A percentile compares a stretch with the other conserved stretches of the same genome.
Evolutionary conservation across 2,113 vertebrate genomes (phyloP).

Genomic region (Daubentonia madagascariensis): DNA sequence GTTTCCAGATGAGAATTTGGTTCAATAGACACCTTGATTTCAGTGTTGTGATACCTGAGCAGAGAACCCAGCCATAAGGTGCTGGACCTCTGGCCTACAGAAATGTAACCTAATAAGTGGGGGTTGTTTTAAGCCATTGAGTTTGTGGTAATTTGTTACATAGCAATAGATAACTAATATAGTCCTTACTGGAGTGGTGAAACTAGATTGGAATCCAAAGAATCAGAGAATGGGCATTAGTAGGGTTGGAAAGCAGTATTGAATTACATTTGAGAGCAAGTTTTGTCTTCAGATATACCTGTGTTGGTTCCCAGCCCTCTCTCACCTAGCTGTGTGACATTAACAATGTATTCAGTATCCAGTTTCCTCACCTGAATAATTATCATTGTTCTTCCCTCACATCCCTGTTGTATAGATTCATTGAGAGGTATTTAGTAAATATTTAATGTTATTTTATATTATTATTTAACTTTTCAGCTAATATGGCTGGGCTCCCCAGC

Average conservation of each 20-base stretch:
- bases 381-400: background rate
- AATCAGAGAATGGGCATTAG: background rate
- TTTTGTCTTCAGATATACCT: background rate
- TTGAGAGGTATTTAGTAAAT: background rate
- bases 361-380: background rate
- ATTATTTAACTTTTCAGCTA: background rate
- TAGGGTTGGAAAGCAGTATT: background rate
- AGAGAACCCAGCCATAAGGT: background rate
- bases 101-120: background rate
- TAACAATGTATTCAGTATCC: background rate
- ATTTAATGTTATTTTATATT: background rate
- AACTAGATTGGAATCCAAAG: background rate
- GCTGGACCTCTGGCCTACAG: background rate
- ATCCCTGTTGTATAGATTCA: background rate
- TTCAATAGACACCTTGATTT: background rate
- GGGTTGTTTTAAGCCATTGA: background rate
- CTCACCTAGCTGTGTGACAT: background rate
- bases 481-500: background rate
- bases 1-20: background rate
- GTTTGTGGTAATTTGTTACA: background rate
- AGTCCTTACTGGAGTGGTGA: background rate
- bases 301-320: background rate
- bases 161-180: background rate
- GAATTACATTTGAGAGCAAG: slow-evolving; percentile 2
- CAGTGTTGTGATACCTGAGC: background rate